Base-by-base conservation (phyloP, 2,797 vertebrate genomes). In the Poecilia gillii region DNA sequence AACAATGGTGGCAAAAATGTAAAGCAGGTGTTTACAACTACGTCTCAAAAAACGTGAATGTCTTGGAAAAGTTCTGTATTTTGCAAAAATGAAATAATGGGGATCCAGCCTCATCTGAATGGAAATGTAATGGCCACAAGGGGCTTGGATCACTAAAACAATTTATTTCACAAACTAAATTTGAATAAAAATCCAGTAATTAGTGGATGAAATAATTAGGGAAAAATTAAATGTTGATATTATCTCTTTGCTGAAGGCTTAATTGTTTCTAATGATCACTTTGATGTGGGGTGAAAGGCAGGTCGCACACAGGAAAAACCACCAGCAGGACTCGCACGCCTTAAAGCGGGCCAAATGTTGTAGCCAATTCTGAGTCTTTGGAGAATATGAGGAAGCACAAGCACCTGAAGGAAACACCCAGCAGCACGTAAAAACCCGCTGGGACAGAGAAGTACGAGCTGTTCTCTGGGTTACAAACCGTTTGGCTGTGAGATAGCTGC, bases 191-290 rank as follows among this genome's bases (percentile, higher is more conserved):
- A 71, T 71, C 45, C 6, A 28, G 68, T 71, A 46, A 18, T 71
- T 71, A 46, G 28, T 28, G 43, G 13, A n/a, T 46, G 43, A 16
- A 71, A 18, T 46, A 18, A 71, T 71, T 45, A 14, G 12, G 23
- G 43, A 28, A 28, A 45, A 71, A 28, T 45, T 12, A 45, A 43
- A 71, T 71, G 43, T 46, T 71, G 41, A 71, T 46, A 11, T 71
- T 28, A 28, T 71, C 68, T 45, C 68, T 71, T 46, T 71, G 68
- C 43, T 28, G 14, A 14, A 46, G 31, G 80, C 80, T 72, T 73
- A 71, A 47, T 49, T 73, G 45, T 73, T 73, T 33, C 31, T 71
- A 71, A 71, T 71, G 68, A 28, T 28, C n/a, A 6, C 43, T 73
- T 18, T 73, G 43, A 71, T 46, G 68, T 18, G 68, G 41, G 43